Conservation (phyloP, 2,113 vertebrate genomes). For the Stigmatopora argus region DNA sequence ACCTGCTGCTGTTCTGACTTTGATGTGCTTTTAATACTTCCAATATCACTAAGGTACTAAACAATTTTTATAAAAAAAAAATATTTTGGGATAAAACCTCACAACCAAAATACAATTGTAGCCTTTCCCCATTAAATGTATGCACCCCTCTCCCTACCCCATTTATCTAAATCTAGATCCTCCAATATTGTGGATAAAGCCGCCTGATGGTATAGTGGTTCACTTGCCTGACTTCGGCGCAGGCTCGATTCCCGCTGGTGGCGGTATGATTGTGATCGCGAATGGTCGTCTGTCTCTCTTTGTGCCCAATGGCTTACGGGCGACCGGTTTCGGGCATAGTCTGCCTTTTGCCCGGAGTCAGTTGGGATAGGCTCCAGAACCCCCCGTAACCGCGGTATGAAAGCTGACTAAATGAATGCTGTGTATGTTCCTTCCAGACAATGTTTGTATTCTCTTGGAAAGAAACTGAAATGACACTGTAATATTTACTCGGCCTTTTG, state of each 20-base stretch:
- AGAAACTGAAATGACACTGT: slow-evolving; percentile 26
- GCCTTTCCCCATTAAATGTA: no score
- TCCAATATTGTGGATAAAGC: slow-evolving; percentile 16
- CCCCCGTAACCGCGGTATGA: no score
- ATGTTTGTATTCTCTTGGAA: slow-evolving; percentile 59
- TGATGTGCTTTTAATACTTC: not conserved
- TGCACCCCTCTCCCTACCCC: not conserved
- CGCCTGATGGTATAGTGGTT: no score
- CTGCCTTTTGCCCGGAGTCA: no score
- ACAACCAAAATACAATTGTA: not conserved
- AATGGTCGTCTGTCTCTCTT: no score
- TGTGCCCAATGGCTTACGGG: no score
- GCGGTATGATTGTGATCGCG: no score
- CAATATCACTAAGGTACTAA: not conserved
- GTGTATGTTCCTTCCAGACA: slow-evolving; percentile 28
- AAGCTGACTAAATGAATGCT: not conserved
- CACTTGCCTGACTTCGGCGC: no score
- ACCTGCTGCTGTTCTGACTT: not conserved
- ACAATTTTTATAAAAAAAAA: no score
- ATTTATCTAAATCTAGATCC: not conserved
- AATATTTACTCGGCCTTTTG: slow-evolving; percentile 38
- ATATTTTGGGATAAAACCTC: not conserved
- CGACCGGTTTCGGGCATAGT: no score
- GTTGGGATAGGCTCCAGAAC: no score
- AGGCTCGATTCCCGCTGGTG: no score